These are phyloP conservation scores for Gambelia wislizenii DNA, from an alignment of 2,797 vertebrate species.

Conservation along the genomic window DNA sequence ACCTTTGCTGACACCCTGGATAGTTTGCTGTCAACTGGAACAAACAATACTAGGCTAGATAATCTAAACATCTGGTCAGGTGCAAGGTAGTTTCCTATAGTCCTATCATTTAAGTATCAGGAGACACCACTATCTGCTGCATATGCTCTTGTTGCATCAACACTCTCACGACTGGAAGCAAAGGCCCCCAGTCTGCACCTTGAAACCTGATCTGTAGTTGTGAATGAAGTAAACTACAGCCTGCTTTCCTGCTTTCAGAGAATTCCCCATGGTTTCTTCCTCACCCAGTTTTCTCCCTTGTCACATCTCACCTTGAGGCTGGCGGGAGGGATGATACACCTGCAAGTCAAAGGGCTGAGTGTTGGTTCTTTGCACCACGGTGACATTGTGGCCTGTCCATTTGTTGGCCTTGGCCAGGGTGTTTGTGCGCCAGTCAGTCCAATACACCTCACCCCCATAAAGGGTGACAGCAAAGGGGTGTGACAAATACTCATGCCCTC, in stretches of 20 bases:
- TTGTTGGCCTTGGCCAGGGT: conserved; percentile 98
- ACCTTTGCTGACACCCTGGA: background rate
- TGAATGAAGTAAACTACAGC: background rate
- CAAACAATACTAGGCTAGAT: background rate
- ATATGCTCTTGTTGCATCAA: too few relatives aligned
- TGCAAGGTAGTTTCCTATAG: background rate
- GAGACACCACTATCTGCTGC: background rate
- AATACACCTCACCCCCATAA: conserved; percentile 96
- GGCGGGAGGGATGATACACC: conserved; percentile 96
- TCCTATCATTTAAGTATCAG: background rate
- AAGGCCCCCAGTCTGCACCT: background rate
- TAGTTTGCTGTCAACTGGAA: background rate
- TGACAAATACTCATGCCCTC: conserved; percentile 96
- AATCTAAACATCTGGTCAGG: background rate
- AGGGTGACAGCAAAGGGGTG: conserved; percentile 98
- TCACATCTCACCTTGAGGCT: conserved; percentile 88
- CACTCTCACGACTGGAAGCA: background rate
- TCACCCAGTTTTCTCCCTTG: too few relatives aligned
- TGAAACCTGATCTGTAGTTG: background rate
- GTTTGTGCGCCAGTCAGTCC: conserved; percentile 99
- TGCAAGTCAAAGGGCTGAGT: conserved; percentile 98
- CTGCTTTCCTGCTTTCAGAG: rapidly evolving
- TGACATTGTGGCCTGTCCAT: conserved; percentile 97
- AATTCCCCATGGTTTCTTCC: too few relatives aligned
- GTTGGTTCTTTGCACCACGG: conserved; percentile 96